Conservation (phyloP, 2,113 vertebrate genomes). For the Poeciliopsis turrubarensis region DNA sequence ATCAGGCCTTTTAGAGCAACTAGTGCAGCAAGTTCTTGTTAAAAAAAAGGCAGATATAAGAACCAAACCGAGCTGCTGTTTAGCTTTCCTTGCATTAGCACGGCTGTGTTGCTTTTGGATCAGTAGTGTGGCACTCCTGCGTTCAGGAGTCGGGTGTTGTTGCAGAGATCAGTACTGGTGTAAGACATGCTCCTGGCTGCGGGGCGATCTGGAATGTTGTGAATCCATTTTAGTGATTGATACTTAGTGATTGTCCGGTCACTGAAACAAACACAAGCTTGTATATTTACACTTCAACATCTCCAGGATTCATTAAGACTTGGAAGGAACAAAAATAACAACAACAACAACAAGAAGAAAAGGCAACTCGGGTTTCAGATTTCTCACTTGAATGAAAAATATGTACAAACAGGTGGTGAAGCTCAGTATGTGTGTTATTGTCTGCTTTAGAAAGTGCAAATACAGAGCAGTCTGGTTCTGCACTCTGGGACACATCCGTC, state of each 20-base stretch:
- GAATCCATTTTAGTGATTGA: slow-evolving; percentile 28
- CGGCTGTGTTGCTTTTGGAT: background rate
- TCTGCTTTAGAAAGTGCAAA: slow-evolving; percentile 62
- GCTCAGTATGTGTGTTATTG: slow-evolving; percentile 1
- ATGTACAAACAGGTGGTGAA: slow-evolving; percentile 59
- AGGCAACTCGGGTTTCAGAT: slow-evolving; percentile 38
- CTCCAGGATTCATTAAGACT: slow-evolving; percentile 58
- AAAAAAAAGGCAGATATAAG: slow-evolving; percentile 17
- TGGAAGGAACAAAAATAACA: background rate
- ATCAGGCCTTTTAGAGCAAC: slow-evolving; percentile 28
- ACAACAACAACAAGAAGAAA: background rate
- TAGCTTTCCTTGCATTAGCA: background rate
- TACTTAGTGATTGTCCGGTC: slow-evolving; percentile 68
- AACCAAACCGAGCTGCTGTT: slow-evolving; percentile 4
- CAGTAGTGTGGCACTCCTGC: slow-evolving; percentile 44
- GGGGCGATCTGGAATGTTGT: slow-evolving; percentile 71
- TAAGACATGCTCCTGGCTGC: slow-evolving; percentile 26
- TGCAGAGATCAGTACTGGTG: slow-evolving; percentile 17
- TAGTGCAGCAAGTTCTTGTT: slow-evolving; percentile 33
- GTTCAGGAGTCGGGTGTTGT: background rate
- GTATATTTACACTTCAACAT: slow-evolving; percentile 22
- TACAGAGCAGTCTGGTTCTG: slow-evolving; percentile 28
- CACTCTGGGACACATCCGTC: slow-evolving; percentile 4
- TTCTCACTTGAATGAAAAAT: slow-evolving; percentile 38
- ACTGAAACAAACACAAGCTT: slow-evolving; percentile 28